Conservation (phyloP, 1,140 invertebrate genomes). For the Leptinotarsa defecta region DNA sequence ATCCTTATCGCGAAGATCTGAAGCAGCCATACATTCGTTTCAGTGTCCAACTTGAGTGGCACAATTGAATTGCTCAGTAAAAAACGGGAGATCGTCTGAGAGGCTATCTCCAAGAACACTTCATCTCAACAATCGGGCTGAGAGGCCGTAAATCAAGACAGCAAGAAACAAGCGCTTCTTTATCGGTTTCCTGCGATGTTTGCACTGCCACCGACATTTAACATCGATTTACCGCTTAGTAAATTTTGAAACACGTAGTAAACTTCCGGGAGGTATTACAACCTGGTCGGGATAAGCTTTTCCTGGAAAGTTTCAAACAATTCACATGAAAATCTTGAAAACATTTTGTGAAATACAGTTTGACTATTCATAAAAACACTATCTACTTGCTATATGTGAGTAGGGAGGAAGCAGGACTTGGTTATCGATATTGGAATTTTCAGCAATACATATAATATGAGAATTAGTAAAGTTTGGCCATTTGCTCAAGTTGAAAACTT, state of each 20-base stretch:
- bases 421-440: too few species aligned
- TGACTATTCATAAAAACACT: background rate
- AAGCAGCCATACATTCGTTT: background rate
- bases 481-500: too few species aligned
- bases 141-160: conserved; percentile 10
- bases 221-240: conserved; percentile 21
- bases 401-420: too few species aligned
- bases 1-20: too few species aligned
- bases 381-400: background rate
- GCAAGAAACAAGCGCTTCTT: conserved; percentile 13
- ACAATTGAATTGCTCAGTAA: background rate
- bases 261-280: conserved; percentile 9
- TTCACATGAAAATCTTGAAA: background rate
- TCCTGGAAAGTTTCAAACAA: background rate
- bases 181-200: conserved; percentile 19
- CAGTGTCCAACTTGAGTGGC: background rate
- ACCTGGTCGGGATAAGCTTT: background rate
- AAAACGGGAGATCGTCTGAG: background rate
- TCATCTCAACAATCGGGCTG: conserved; percentile 10
- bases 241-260: conserved; percentile 16
- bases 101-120: conserved; percentile 9
- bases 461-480: too few species aligned
- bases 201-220: conserved; percentile 14
- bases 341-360: background rate
- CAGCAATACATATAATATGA: too few species aligned